A percentile compares a stretch with the other conserved stretches of the same genome.
phyloP scores from a whole-genome alignment of 1,140 invertebrate genomes.

The Anoplophora glabripennis region DNA sequence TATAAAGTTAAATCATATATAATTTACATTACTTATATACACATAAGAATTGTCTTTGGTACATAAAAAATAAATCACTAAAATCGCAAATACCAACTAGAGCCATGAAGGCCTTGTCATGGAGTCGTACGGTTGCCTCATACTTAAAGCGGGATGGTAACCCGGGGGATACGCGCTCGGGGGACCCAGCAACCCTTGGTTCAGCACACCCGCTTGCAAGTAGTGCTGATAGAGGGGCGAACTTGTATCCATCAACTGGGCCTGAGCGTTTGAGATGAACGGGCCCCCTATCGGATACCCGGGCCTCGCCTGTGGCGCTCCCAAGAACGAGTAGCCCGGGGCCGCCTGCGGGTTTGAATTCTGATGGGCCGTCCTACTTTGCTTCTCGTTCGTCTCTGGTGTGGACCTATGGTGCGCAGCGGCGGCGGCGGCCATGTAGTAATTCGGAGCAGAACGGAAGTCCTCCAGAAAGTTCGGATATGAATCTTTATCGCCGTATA shows the following conservation, averaged over 20 bases:
- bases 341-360: constrained; percentile 6
- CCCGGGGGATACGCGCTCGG: constrained; percentile 59
- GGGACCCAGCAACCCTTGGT: constrained; percentile 55
- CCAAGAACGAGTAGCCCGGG: constrained; percentile 52
- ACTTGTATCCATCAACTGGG: constrained; percentile 52
- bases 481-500: constrained; percentile 58
- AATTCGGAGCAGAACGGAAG: constrained; percentile 55
- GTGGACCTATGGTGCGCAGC: constrained; percentile 23
- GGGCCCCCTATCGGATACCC: constrained; percentile 51
- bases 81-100: constrained; percentile 24
- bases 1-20: constrained; percentile 2
- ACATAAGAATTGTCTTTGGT: constrained; percentile 35
- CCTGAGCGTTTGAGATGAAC: constrained; percentile 52
- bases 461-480: constrained; percentile 62
- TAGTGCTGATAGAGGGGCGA: constrained; percentile 69
- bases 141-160: constrained; percentile 59
- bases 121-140: constrained; percentile 65
- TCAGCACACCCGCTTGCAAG: constrained; percentile 57
- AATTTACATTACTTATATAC: constrained; percentile 6
- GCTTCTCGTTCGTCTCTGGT: constrained; percentile 46
- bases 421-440: constrained; percentile 56
- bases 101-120: constrained; percentile 52
- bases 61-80: constrained; percentile 19
- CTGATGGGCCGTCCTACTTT: constrained; percentile 47
- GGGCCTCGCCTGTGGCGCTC: constrained; percentile 51